A percentile compares a stretch with the other conserved stretches of the same genome.
These are phyloP conservation scores for Ylistrum balloti DNA, from an alignment of 1,140 invertebrate genomes.

Conservation along the genomic window DNA sequence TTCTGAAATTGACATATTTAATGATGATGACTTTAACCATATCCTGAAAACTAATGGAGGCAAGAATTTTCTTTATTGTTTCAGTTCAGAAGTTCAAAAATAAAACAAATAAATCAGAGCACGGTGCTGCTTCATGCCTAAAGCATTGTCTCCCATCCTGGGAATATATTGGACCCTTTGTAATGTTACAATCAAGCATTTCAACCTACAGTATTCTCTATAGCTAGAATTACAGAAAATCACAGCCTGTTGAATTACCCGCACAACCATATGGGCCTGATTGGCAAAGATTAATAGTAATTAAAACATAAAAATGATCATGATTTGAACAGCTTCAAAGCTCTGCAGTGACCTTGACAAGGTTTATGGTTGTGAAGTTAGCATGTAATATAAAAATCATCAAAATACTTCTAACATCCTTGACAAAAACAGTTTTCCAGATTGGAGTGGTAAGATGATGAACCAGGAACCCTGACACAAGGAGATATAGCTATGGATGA, in stretches of 20 bases:
- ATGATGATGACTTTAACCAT: slow-evolving; percentile 14
- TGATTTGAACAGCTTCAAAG: slow-evolving; percentile 7
- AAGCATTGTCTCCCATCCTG: neutral
- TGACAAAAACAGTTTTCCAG: neutral
- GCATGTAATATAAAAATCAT: neutral
- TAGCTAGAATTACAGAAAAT: neutral
- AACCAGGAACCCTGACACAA: neutral
- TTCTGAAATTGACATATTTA: slow-evolving; percentile 18
- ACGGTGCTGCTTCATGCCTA: neutral
- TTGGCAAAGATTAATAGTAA: neutral
- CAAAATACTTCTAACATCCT: slow-evolving; percentile 6
- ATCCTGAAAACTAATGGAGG: neutral
- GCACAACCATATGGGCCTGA: neutral
- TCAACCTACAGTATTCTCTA: neutral
- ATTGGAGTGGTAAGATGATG: neutral
- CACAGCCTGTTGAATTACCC: neutral
- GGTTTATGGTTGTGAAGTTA: slow-evolving; percentile 13
- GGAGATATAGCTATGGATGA: too few relatives aligned
- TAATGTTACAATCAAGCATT: slow-evolving; percentile 1
- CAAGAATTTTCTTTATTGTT: neutral
- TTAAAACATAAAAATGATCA: slow-evolving; percentile 24
- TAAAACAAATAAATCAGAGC: neutral
- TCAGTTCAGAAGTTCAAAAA: neutral
- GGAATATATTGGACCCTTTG: neutral
- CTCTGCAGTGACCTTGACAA: slow-evolving; percentile 2